Conservation (phyloP, 2,113 vertebrate species). For the Pardalotus punctatus region DNA sequence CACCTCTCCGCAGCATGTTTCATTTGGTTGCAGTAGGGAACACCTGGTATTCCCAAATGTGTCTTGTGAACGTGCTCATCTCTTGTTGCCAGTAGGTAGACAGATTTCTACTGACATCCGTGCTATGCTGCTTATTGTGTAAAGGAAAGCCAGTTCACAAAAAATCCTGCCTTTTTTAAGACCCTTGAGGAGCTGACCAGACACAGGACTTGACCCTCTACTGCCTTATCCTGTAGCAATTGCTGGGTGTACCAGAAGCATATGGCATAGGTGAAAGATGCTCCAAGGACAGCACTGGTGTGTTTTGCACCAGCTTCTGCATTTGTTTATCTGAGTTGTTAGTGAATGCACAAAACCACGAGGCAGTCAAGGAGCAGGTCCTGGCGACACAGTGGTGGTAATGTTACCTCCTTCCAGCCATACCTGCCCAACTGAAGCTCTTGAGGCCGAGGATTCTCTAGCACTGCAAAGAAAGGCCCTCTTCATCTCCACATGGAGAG, state of each 20-base stretch:
- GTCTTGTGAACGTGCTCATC: not conserved
- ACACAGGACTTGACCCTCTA: not conserved
- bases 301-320: not conserved
- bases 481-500: not conserved
- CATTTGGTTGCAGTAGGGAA: slow-evolving; percentile 3
- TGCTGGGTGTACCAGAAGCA: not conserved
- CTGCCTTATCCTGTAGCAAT: slow-evolving; percentile 26
- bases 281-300: fast-evolving
- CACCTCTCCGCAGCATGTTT: not conserved
- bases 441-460: not conserved
- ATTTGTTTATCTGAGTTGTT: not conserved
- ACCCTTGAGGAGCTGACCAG: not conserved
- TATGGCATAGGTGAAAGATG: not conserved
- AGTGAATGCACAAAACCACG: fast-evolving
- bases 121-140: not conserved
- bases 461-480: not conserved
- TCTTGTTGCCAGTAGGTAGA: not conserved
- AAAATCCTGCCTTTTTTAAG: not conserved
- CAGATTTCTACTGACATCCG: not conserved
- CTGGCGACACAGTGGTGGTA: not conserved
- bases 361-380: not conserved
- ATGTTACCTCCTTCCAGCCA: fast-evolving
- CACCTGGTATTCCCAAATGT: not conserved
- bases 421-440: not conserved
- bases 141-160: not conserved